Base-by-base conservation (phyloP, 92 coral and sea anemone genomes). In the Actinostola sp. region DNA sequence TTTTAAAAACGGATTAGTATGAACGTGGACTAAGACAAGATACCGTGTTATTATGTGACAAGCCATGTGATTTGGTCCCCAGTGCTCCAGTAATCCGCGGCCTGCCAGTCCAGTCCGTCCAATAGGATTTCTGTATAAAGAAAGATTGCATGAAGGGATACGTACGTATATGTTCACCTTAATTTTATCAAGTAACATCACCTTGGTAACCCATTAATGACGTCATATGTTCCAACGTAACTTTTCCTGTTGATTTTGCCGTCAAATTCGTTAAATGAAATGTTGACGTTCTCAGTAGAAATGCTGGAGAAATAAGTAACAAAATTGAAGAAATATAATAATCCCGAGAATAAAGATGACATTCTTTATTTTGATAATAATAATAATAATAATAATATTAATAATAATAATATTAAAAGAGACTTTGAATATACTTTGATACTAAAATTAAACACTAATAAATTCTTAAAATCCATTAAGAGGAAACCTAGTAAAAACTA, bases 1-100 rank as follows among this genome's bases (percentile, higher is more conserved):
- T 51, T 51, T 19, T 5, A 19, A 26, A 4, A 15, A 8, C 29
- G 4, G 24, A 51, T 19, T 19, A 51, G 29, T 51, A 19, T 51
- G 58, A 19, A 36, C n/a, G n/a, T n/a, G n/a, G n/a, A 36, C 11
- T 36, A 36, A 36, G 42, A 30, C 23, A n/a, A n/a, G 63, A 23
- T 39, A 89, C 96, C 96, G 75, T 42, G 96, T 86, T 38, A 68
- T 69, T 17, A 89, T 61, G 53, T 75, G 76, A 49, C 79, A 75
- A 29, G 86, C 86, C n/a, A 83, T 75, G 73, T 86, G 96, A 61
- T 89, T 89, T 28, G 96, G 92, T 52, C 96, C 96, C 96, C 96
- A 89, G 61, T 89, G 88, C 23, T 84, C 89, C 36, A 89, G 74
- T n/a, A 82, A 39, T 4, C 96, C 96, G 10, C 96, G 90, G 36